A percentile compares a stretch with the other conserved stretches of the same genome.
These are phyloP conservation scores for Phalacrocorax brasilianus DNA, from an alignment of 2,113 vertebrate species.

Conservation along the genomic window DNA sequence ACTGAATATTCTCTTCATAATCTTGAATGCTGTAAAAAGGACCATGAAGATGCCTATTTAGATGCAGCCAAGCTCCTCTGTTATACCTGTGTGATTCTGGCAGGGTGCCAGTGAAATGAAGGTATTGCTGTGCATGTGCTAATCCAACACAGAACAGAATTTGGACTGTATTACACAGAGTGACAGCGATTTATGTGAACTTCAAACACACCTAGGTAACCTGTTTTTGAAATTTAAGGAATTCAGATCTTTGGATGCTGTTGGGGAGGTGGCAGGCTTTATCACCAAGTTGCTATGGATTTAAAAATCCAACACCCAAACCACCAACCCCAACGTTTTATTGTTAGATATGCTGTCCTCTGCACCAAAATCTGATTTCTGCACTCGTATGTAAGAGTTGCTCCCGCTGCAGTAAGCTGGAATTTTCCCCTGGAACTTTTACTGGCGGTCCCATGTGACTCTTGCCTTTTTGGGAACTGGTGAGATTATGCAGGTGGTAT, in stretches of 20 bases:
- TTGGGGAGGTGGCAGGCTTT: background rate
- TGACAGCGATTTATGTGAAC: background rate
- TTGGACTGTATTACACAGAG: background rate
- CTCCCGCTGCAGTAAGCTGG: background rate
- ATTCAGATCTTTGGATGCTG: background rate
- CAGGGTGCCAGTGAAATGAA: background rate
- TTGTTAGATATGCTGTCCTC: background rate
- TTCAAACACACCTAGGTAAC: background rate
- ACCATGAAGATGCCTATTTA: background rate
- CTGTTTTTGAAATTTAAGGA: background rate
- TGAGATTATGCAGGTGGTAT: background rate
- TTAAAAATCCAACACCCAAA: background rate
- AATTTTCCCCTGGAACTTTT: background rate
- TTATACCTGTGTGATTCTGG: background rate
- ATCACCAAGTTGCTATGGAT: background rate
- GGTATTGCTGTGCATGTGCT: rapidly evolving
- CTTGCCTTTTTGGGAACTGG: background rate
- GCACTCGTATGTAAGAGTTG: background rate
- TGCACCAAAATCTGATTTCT: background rate
- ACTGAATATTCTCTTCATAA: background rate
- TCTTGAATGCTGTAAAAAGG: background rate
- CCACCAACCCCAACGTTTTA: background rate
- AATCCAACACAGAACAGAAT: background rate
- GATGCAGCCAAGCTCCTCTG: background rate
- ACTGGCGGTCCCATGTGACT: background rate